Conservation (phyloP, 2,113 vertebrate species). For the Danionella cerebrum region DNA sequence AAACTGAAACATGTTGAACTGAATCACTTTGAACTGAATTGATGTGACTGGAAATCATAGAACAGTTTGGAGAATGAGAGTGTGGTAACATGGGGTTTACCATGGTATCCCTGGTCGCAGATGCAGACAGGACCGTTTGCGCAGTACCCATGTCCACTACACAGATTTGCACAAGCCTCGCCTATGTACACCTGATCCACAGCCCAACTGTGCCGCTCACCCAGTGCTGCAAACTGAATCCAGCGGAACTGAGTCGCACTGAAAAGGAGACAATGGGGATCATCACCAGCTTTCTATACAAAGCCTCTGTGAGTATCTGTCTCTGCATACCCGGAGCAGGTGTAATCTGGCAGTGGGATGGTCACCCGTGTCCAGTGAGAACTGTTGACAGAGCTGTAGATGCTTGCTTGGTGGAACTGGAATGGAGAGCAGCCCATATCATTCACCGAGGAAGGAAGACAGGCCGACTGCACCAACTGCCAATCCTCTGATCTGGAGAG, state of each 20-base stretch:
- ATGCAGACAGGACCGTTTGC: slow-evolving; percentile 86
- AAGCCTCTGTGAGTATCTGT: no score
- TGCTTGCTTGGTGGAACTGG: slow-evolving; percentile 94
- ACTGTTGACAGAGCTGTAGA: slow-evolving; percentile 93
- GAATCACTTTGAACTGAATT: no score
- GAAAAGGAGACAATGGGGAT: no score
- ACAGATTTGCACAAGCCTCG: slow-evolving; percentile 87
- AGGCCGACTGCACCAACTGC: slow-evolving; percentile 93
- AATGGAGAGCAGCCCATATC: slow-evolving; percentile 95
- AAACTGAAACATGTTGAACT: no score
- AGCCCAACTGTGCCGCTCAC: slow-evolving; percentile 90
- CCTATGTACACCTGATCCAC: slow-evolving; percentile 95
- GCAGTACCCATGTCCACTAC: slow-evolving; percentile 89
- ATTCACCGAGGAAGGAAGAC: slow-evolving; percentile 90
- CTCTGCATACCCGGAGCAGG: slow-evolving; percentile 95
- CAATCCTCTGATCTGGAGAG: slow-evolving; percentile 81
- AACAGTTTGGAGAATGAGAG: no score
- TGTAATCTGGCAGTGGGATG: slow-evolving; percentile 89
- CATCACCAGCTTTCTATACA: no score
- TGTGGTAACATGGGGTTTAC: slow-evolving; percentile 61
- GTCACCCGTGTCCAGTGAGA: slow-evolving; percentile 90
- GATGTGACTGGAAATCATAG: no score
- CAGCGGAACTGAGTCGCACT: slow-evolving; percentile 97
- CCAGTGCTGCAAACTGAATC: slow-evolving; percentile 88
- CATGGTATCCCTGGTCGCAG: slow-evolving; percentile 89